Base-by-base conservation (phyloP, 2,113 vertebrate species). In the Lonchura striata region DNA sequence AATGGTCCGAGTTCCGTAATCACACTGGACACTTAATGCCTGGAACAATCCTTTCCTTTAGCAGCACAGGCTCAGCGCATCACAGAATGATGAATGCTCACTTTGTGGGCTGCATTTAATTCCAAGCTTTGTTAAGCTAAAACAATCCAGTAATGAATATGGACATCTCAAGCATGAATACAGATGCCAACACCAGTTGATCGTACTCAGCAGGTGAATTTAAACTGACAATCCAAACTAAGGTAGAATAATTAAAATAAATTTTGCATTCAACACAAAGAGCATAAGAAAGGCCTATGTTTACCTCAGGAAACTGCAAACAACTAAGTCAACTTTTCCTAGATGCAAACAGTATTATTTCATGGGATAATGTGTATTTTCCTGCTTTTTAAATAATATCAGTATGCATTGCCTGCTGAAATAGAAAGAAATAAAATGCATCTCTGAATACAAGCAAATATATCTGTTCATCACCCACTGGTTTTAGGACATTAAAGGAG, bases 91-190 rank as follows among this genome's bases (percentile, higher is more conserved):
- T 56, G 90, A 95, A 94, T 90, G 56, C 69, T 86, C 86, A 35
- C 63, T 96, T 92, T 95, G 85, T 71, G 59, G 61, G 49, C 83
- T 96, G 69, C 86, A 88, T 95, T 95, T 95, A 91, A 94, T 95
- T 95, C 88, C 75, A 96, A 95, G 94, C 63, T 95, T 93, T 92
- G 84, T 94, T 96, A 93, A 96, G 69, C 82, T 94, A 86, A 95
- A 96, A 85, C 82, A 97, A 94, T 84, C 68, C 46, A 59, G 66
- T 95, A 95, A 95, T 57, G 86, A 84, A 82, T 89, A 96, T 53
- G 81, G 86, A 86, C 95, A 90, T 60, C 94, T 92, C 87, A 96
- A 93, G 72, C 71, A 83, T 9, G 21, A 87, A 89, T 91, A 79
- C 52, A 92, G 61, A 91, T 93, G 91, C 70, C 90, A 94, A 52